Conservation (phyloP, 2,797 vertebrate genomes). For the Mus caroli region DNA sequence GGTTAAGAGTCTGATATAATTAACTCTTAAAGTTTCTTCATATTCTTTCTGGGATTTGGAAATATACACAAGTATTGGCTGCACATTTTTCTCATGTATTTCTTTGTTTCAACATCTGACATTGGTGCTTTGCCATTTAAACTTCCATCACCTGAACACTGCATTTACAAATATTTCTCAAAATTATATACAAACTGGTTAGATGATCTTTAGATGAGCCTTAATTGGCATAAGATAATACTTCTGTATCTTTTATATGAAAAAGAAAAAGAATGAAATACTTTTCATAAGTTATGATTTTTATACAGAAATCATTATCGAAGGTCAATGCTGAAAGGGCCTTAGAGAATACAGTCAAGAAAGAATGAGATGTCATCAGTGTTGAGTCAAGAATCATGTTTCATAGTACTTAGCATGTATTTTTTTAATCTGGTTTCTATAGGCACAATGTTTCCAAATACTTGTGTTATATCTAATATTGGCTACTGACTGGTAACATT, state of each 20-base stretch:
- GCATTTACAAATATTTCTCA: not conserved
- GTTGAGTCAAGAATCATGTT: not conserved
- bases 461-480: not conserved
- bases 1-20: not conserved
- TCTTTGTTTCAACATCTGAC: conserved; percentile 9
- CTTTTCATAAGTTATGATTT: not conserved
- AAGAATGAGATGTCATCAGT: not conserved
- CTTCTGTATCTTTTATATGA: not conserved
- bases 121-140: not conserved
- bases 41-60: not conserved
- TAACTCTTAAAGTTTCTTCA: conserved; percentile 2
- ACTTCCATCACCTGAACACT: not conserved
- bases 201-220: not conserved
- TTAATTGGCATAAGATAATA: not conserved
- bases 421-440: not conserved
- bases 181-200: not conserved
- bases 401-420: not conserved
- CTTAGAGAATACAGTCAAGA: not conserved
- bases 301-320: conserved; percentile 35
- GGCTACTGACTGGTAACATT: not conserved
- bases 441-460: not conserved
- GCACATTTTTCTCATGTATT: not conserved
- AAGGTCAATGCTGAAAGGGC: not conserved
- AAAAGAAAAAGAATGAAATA: conserved; percentile 3
- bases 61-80: not conserved